phyloP scores from a whole-genome alignment of 2,888 invertebrate genomes.

The Cenopis cana region DNA sequence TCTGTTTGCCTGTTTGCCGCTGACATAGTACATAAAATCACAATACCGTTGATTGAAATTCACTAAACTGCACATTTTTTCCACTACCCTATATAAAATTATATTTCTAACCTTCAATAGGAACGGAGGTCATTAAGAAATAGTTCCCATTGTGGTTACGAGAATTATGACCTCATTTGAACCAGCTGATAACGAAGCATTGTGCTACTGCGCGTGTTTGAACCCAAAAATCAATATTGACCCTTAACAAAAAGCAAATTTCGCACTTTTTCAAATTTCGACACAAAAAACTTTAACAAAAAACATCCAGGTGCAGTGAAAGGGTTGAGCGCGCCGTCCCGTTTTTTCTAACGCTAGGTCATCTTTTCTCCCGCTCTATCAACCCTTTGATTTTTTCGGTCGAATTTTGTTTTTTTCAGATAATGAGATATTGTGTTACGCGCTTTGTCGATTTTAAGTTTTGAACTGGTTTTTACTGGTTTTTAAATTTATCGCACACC shows the following conservation, averaged over 20 bases:
- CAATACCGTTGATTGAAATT: slow-evolving; percentile 15
- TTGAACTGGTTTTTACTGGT: slow-evolving; percentile 54
- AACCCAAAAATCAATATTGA: slow-evolving; percentile 82
- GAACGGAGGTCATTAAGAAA: slow-evolving; percentile 42
- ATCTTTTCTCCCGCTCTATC: slow-evolving; percentile 61
- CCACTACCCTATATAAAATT: slow-evolving; percentile 8
- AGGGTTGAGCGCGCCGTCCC: slow-evolving; percentile 71
- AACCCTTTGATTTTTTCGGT: slow-evolving; percentile 82
- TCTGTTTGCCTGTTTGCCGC: not conserved
- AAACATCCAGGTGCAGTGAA: slow-evolving; percentile 79
- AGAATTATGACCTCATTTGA: slow-evolving; percentile 75
- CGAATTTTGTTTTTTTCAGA: slow-evolving; percentile 75
- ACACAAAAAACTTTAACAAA: slow-evolving; percentile 69
- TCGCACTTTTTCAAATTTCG: slow-evolving; percentile 80
- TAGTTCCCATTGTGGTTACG: slow-evolving; percentile 47
- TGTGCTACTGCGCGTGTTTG: slow-evolving; percentile 59
- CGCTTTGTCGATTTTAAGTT: slow-evolving; percentile 63
- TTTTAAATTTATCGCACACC: slow-evolving; percentile 41
- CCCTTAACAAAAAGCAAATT: slow-evolving; percentile 73
- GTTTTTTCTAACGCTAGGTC: slow-evolving; percentile 52
- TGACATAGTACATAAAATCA: not conserved
- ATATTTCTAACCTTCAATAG: slow-evolving; percentile 35
- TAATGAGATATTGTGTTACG: slow-evolving; percentile 83
- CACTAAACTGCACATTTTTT: not conserved
- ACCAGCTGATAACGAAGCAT: slow-evolving; percentile 75